Evolutionary conservation across 2,797 vertebrate genomes (phyloP), one percentile per base, ranked within the genome.

Genomic region (Sebastiscus tertius): DNA sequence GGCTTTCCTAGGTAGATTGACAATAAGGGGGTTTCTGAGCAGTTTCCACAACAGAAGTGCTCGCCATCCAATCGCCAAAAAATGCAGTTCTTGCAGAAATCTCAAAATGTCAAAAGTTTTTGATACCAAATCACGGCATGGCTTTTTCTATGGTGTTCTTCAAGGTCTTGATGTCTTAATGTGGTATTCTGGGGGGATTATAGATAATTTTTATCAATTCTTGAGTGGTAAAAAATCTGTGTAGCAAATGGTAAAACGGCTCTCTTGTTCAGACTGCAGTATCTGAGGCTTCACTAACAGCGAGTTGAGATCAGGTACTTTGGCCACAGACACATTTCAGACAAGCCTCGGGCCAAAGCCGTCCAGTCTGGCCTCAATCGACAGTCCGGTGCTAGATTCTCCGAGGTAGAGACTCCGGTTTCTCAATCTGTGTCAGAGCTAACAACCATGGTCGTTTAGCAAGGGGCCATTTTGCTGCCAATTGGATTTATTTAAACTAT

Each of bases 401-500:
- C 29, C 29, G 58, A 80, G 55, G 52, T 20, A 14, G 39, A 66
- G 39, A 56, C 56, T 62, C 36, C 4, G 42, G 52, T 72, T 83
- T 83, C 73, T 79, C 27, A 33, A 29, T 87, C 63, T 58, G 20
- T 79, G 81, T 79, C 71, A 71, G 24, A 55, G 70, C 42, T 54
- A 80, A 78, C 34, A 39, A 70, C 60, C 18, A 1, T 5, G 36
- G 33, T 46, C 49, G 13, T 63, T 71, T 10, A 8, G 26, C 49
- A 29, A 4, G 12, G 34, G 31, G 4, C 6, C 59, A 72, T 71
- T 83, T 70, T 69, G 14, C 36, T 26, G 18, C 31, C 77, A 56
- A 29, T 82, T 59, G 77, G 75, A 36, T 73, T 84, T 78, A 73
- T 77, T 90, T 71, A 55, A 84, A 80, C 58, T 60, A 54, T 54